phyloP scores from a whole-genome alignment of 2,888 invertebrate genomes.

The Muscina levida region DNA sequence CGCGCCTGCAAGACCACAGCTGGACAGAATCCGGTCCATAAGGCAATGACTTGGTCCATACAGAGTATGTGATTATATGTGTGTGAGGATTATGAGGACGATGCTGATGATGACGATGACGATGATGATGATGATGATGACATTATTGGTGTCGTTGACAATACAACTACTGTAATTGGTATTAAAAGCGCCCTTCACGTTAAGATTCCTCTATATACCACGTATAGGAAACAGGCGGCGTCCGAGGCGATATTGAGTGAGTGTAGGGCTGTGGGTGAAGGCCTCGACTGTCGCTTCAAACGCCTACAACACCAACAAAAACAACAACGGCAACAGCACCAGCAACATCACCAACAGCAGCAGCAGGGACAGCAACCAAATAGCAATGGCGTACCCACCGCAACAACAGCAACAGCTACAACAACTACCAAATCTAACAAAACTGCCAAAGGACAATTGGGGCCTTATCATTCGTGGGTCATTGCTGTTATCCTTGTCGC shows the following conservation, averaged over 20 bases:
- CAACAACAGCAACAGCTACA: constrained; percentile 30
- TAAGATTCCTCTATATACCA: constrained; percentile 53
- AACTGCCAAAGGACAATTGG: neutral
- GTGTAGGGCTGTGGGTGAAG: constrained; percentile 55
- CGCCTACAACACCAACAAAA: constrained; percentile 49
- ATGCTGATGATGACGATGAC: constrained; percentile 16
- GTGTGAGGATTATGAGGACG: no score
- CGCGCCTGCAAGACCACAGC: constrained; percentile 28
- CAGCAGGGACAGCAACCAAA: constrained; percentile 35
- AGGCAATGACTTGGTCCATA: constrained; percentile 11
- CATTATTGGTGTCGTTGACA: constrained; percentile 34
- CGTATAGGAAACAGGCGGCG: constrained; percentile 64
- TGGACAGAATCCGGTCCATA: constrained; percentile 59
- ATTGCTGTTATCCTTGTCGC: constrained; percentile 42
- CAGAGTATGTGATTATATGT: constrained; percentile 55
- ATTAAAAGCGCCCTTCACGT: constrained; percentile 56
- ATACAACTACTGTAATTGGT: constrained; percentile 14
- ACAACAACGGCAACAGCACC: constrained; percentile 5
- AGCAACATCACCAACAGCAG: constrained; percentile 1
- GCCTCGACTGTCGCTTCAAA: constrained; percentile 54
- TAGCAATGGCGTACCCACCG: constrained; percentile 28
- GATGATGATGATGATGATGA: constrained; percentile 29
- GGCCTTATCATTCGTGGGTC: no score
- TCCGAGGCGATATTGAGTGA: constrained; percentile 67
- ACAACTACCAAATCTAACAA: constrained; percentile 20